Base-by-base conservation (phyloP, 2,113 vertebrate species). In the Plectropomus leopardus region DNA sequence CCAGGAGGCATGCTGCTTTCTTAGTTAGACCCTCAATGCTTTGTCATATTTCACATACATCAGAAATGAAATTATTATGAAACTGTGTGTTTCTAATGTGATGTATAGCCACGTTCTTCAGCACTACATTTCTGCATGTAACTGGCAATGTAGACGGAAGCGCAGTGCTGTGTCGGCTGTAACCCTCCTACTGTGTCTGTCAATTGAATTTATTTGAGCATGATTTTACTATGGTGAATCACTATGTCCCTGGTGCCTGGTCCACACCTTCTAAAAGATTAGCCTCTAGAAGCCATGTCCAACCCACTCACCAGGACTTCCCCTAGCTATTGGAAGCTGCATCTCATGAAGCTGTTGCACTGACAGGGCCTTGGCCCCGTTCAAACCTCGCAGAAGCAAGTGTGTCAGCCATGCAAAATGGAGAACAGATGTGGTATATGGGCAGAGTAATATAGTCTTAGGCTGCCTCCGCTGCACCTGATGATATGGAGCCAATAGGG, bases 401-500 rank as follows among this genome's bases (percentile, higher is more conserved):
- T 84, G 86, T 89, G 90, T 86, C 73, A 93, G 79, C 82, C 88
- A 91, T 87, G 86, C 84, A 89, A 87, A 90, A 89, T 89, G 71
- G 80, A 87, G 88, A 90, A 87, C 93, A 94, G 92, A 93, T 91
- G 92, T 88, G 92, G 79, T 92, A 86, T 89, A 92, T 78, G 92
- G 89, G 80, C 75, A 86, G 87, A 89, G 90, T 89, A 93, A 93
- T 93, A 93, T 91, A 94, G 92, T 92, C 90, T 92, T 95, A 90
- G 88, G 89, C 88, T 89, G 83, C 86, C 89, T 90, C 86, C 81
- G 64, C 72, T 69, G 89, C 91, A 94, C 86, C 91, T 90, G 88
- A 93, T 93, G 91, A 94, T 93, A 93, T 92, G 86, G 91, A 93
- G 91, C 92, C 93, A 88, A 94, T 92, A 89, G 92, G 84, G 90